Base-by-base conservation (phyloP, 2,888 invertebrate genomes). In the Enchytraeus crypticus region DNA sequence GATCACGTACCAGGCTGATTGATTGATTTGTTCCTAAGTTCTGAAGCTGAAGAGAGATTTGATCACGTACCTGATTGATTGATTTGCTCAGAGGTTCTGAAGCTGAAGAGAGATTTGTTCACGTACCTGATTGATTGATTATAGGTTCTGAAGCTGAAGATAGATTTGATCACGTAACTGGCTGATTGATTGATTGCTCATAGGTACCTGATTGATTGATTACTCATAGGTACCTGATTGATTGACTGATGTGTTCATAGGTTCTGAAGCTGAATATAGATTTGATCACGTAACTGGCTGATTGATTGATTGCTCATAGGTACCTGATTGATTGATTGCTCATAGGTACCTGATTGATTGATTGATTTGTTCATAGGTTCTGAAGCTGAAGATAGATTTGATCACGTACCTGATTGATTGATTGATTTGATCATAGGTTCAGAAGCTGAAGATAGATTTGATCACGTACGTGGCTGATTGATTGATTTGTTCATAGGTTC, bases 31-130 rank as follows among this genome's bases (percentile, higher is more conserved):
- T n/a, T n/a, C n/a, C n/a, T n/a, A 78, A 79, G 92, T 91, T 18
- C 79, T 91, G 55, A 91, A 91, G 75, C 83, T 87, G 0, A 85
- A 88, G 67, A 78, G 93, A 21, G 92, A 92, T 69, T 84, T 87
- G 14, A 84, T 92, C 61, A 87, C 87, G 68, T 83, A 85, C 67
- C 82, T 92, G 29, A n/a, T n/a, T n/a, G n/a, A n/a, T n/a, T n/a
- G n/a, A n/a, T n/a, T n/a, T n/a, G n/a, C n/a, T n/a, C n/a, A n/a
- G n/a, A 78, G 79, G 92, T 91, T 18, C 79, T 91, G 55, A 91
- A 91, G 75, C 83, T 87, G 0, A 85, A 88, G 67, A 78, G 93
- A 21, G 92, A 92, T 69, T 84, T 87, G 14, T 84, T 92, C 61
- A 87, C 87, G 68, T 83, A 85, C 67, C 82, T 92, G 29, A n/a